A percentile compares a stretch with the other conserved stretches of the same genome.
Evolutionary conservation across 1,140 invertebrate genomes (phyloP).

Genomic region (Calephelis nemesis): DNA sequence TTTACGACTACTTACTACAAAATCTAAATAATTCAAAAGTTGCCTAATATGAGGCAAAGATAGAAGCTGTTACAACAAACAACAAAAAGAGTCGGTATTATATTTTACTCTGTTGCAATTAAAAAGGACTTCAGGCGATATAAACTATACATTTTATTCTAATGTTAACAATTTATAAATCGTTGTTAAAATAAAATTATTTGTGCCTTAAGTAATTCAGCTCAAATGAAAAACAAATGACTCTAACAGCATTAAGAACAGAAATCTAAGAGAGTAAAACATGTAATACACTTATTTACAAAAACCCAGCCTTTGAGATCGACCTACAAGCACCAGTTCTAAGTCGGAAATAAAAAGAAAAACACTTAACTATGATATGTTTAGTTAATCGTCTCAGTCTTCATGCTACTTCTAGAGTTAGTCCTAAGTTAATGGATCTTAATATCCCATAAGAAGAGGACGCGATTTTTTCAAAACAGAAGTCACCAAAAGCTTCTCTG

Average conservation of each 20-base stretch:
- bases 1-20: no score
- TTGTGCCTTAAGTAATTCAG: background rate
- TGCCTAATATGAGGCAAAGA: no score
- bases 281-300: constrained; percentile 74
- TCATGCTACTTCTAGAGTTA: constrained; percentile 74
- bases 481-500: constrained; percentile 69
- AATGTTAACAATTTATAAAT: no score
- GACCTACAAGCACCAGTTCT: constrained; percentile 77
- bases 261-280: constrained; percentile 68
- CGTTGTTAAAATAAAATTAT: no score
- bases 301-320: constrained; percentile 76
- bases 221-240: constrained; percentile 33
- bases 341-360: constrained; percentile 74
- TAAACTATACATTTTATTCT: no score
- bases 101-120: no score
- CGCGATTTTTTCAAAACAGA: constrained; percentile 70
- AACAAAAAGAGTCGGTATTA: no score
- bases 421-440: constrained; percentile 74
- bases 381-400: constrained; percentile 74
- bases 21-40: no score
- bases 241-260: constrained; percentile 39
- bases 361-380: constrained; percentile 76
- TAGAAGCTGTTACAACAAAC: no score
- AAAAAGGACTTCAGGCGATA: no score
- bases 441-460: constrained; percentile 76